These are phyloP conservation scores for Lampris megalopsis DNA, from an alignment of 2,113 vertebrate species.

Conservation along the genomic window DNA sequence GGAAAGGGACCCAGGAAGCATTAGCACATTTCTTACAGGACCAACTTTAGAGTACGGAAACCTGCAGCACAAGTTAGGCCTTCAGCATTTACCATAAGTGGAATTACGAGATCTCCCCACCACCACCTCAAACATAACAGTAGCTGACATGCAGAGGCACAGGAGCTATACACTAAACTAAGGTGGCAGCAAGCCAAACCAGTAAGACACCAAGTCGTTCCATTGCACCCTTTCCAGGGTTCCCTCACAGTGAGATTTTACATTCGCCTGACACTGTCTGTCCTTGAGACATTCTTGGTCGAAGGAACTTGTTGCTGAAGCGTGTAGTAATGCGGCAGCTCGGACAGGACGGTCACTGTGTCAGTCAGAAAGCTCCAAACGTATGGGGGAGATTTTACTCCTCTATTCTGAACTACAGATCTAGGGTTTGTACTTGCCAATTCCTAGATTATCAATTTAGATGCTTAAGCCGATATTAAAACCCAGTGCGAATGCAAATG, in stretches of 20 bases:
- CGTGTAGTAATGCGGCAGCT: background rate
- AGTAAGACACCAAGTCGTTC: background rate
- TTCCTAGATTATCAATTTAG: too few relatives aligned
- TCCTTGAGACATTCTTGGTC: background rate
- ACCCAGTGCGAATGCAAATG: too few relatives aligned
- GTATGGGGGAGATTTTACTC: too few relatives aligned
- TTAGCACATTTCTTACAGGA: too few relatives aligned
- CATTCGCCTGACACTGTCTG: background rate
- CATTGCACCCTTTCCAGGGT: background rate
- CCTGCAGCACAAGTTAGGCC: background rate
- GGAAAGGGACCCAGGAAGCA: too few relatives aligned
- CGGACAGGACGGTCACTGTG: background rate
- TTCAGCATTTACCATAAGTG: background rate
- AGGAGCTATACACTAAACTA: background rate
- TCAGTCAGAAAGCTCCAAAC: too few relatives aligned
- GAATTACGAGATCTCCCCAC: too few relatives aligned
- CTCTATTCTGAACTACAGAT: too few relatives aligned
- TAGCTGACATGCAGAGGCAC: too few relatives aligned
- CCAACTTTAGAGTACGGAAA: background rate
- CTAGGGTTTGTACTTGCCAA: too few relatives aligned
- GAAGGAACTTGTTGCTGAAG: slow-evolving; percentile 8
- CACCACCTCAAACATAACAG: too few relatives aligned
- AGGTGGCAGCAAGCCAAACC: background rate
- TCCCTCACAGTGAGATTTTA: background rate
- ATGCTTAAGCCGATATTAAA: too few relatives aligned